A percentile compares a stretch with the other conserved stretches of the same genome.
phyloP scores from a whole-genome alignment of 2,797 vertebrate genomes.

The Pyrocephalus nanus region DNA sequence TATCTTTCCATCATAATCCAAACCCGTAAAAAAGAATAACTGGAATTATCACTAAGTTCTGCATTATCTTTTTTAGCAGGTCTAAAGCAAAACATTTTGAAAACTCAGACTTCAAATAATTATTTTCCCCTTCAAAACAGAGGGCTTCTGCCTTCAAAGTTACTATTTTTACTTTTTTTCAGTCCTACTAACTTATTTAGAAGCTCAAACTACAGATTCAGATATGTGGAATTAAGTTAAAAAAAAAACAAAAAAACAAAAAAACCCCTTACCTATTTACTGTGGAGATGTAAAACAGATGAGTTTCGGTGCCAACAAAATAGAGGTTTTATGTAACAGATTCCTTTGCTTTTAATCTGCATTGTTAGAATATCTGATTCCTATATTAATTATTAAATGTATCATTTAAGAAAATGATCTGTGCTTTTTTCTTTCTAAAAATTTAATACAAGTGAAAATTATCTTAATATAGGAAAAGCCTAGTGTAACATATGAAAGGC shows the following conservation, averaged over 20 bases:
- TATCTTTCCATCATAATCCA: neutral
- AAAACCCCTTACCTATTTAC: neutral
- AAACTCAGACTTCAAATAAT: neutral
- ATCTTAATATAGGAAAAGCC: neutral
- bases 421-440: neutral
- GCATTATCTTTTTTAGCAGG: neutral
- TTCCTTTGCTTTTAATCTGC: neutral
- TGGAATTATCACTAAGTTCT: neutral
- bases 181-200: neutral
- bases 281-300: neutral
- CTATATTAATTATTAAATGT: neutral
- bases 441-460: neutral
- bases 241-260: neutral
- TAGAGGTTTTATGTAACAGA: neutral
- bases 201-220: neutral
- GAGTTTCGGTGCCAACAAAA: neutral
- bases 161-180: neutral
- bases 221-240: neutral
- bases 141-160: neutral
- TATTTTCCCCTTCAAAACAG: conserved; percentile 8
- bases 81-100: neutral
- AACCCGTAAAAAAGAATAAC: neutral
- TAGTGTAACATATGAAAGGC: conserved; percentile 1
- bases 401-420: neutral
- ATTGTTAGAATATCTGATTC: neutral